These are phyloP conservation scores for Sinocyclocheilus anophthalmus DNA, from an alignment of 2,113 vertebrate species.

Conservation along the genomic window DNA sequence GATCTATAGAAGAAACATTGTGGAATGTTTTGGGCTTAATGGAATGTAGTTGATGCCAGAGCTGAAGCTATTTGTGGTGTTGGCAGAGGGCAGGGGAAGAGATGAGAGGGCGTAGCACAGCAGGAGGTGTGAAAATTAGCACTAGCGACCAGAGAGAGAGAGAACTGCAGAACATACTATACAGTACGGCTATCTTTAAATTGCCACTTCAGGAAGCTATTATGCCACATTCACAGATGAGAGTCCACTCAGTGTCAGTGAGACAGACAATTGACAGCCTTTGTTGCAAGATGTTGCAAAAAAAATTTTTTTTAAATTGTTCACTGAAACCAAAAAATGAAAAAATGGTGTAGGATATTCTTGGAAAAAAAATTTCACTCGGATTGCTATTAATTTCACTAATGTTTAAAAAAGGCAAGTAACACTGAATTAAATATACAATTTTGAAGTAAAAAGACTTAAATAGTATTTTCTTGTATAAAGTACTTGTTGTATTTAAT, in stretches of 20 bases:
- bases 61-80: constrained; percentile 51
- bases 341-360: too few relatives aligned
- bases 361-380: background rate
- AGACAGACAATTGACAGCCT: background rate
- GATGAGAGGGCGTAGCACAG: constrained; percentile 49
- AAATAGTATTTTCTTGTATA: too few relatives aligned
- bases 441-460: too few relatives aligned
- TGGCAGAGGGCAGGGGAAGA: constrained; percentile 39
- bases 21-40: constrained; percentile 14
- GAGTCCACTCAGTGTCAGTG: background rate
- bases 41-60: background rate
- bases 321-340: too few relatives aligned
- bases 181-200: background rate
- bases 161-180: background rate
- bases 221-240: constrained; percentile 1
- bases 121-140: constrained; percentile 60
- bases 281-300: background rate
- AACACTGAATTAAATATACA: too few relatives aligned
- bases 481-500: too few relatives aligned
- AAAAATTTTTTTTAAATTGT: too few relatives aligned
- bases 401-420: too few relatives aligned
- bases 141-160: constrained; percentile 30
- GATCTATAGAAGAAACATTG: constrained; percentile 8
- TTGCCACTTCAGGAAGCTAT: background rate
- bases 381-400: background rate